Evolutionary conservation across 2,113 vertebrate species (phyloP).

Genomic region (Nymphicus hollandicus): DNA sequence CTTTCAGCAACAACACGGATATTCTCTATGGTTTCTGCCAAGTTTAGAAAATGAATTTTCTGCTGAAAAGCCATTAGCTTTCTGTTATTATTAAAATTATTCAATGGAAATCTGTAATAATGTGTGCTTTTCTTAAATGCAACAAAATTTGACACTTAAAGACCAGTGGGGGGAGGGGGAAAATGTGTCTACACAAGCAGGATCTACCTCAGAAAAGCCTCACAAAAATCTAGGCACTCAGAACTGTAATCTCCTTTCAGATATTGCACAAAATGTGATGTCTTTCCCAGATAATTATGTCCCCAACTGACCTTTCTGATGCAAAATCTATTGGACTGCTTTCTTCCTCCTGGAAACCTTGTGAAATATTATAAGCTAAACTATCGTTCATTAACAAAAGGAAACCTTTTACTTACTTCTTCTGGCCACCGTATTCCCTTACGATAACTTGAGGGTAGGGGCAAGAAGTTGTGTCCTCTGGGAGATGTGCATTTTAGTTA

Average conservation of each 20-base stretch:
- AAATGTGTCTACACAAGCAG: not conserved
- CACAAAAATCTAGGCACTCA: not conserved
- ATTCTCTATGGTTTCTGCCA: not conserved
- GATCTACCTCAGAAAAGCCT: not conserved
- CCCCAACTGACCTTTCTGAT: not conserved
- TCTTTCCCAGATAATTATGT: not conserved
- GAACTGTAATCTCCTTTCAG: not conserved
- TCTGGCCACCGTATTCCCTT: not conserved
- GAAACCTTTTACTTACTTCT: not conserved
- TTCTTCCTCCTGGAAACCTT: not conserved
- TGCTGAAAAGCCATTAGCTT: constrained; percentile 1
- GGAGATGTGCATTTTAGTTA: not conserved
- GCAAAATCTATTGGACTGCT: not conserved
- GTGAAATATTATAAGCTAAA: not conserved
- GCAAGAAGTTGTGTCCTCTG: not conserved
- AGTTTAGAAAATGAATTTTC: not conserved
- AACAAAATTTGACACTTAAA: not conserved
- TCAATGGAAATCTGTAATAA: not conserved
- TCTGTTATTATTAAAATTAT: not conserved
- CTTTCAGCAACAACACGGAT: not conserved
- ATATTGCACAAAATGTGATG: not conserved
- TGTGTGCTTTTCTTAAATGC: not conserved
- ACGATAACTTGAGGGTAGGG: not conserved
- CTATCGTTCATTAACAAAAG: not conserved
- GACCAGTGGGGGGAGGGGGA: not conserved